A percentile compares a stretch with the other conserved stretches of the same genome.
These are phyloP conservation scores for Neolamprologus longior DNA, from an alignment of 2,113 vertebrate genomes.

Conservation along the genomic window DNA sequence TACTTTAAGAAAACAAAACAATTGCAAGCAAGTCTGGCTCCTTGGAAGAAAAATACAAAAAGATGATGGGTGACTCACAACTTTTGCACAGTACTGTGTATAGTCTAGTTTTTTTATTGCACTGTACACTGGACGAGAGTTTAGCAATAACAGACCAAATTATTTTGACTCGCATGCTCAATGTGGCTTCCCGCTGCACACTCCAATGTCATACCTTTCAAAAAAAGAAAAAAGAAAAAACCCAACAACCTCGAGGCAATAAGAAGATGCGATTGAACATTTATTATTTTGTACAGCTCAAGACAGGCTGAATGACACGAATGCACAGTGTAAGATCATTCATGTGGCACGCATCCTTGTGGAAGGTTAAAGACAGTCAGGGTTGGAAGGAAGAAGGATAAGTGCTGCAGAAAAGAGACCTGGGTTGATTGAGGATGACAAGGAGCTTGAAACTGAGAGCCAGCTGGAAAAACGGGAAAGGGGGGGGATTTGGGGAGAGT, in stretches of 20 bases:
- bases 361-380: constrained; percentile 25
- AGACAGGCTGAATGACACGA: background rate
- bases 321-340: background rate
- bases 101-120: background rate
- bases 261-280: background rate
- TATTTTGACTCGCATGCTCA: background rate
- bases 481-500: constrained; percentile 22
- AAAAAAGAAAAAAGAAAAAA: rapidly evolving
- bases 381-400: constrained; percentile 1
- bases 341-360: background rate
- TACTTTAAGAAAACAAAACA: background rate
- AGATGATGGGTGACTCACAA: background rate
- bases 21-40: background rate
- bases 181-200: background rate
- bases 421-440: constrained; percentile 43
- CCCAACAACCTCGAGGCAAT: background rate
- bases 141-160: background rate
- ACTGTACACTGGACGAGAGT: background rate
- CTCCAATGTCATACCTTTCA: background rate
- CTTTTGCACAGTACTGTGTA: background rate
- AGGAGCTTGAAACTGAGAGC: constrained; percentile 43
- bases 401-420: constrained; percentile 33
- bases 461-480: constrained; percentile 30
- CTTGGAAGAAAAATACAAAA: background rate
- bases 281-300: background rate